phyloP scores from a whole-genome alignment of 2,888 invertebrate genomes.

The Panorpa germanica region DNA sequence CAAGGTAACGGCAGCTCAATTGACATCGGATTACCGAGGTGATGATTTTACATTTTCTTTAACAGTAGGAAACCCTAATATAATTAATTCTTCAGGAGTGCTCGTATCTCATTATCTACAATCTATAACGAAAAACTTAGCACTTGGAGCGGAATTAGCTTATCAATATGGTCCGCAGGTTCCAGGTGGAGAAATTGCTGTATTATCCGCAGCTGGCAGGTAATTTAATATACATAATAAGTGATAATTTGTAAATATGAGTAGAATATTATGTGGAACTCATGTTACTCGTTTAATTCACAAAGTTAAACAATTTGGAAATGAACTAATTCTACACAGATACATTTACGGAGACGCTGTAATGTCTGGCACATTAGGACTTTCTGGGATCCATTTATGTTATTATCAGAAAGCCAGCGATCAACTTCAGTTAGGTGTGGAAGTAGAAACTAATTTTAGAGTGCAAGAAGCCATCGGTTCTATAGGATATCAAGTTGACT shows the following conservation, averaged over 20 bases:
- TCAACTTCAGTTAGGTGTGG: conserved; percentile 70
- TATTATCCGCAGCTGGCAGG: conserved; percentile 61
- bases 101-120: conserved; percentile 64
- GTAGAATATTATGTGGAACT: conserved; percentile 5
- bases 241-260: conserved; percentile 8
- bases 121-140: conserved; percentile 52
- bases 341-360: too few relatives aligned
- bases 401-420: conserved; percentile 80
- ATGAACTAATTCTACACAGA: too few relatives aligned
- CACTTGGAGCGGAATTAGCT: conserved; percentile 75
- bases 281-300: too few relatives aligned
- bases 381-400: conserved; percentile 59
- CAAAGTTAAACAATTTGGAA: too few relatives aligned
- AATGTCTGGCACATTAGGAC: conserved; percentile 45
- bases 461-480: conserved; percentile 72
- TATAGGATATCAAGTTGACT: conserved; percentile 74
- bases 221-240: conserved; percentile 42
- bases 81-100: conserved; percentile 60
- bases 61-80: conserved; percentile 71
- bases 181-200: conserved; percentile 65
- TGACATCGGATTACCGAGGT: conserved; percentile 66
- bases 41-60: conserved; percentile 59
- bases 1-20: conserved; percentile 61
- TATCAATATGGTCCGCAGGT: conserved; percentile 71
- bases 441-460: conserved; percentile 70